phyloP scores from a whole-genome alignment of 2,797 vertebrate genomes.

The Ctenopoma multispine region DNA sequence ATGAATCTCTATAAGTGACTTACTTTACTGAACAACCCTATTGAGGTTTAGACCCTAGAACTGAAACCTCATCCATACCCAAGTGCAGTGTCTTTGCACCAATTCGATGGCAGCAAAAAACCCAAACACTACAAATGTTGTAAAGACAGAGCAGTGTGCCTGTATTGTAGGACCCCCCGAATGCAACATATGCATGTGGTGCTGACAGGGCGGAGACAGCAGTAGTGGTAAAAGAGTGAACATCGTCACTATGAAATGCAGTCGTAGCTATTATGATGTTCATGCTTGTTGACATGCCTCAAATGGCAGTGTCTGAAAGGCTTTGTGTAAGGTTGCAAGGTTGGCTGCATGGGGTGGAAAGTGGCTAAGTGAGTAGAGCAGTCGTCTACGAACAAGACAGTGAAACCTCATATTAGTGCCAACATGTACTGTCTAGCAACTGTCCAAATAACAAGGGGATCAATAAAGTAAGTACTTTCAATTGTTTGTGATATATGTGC shows the following conservation, averaged over 20 bases:
- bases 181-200: constrained; percentile 2
- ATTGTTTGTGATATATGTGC: neutral
- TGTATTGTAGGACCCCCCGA: constrained; percentile 21
- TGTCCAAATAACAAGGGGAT: no score
- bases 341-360: no score
- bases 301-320: constrained; percentile 3
- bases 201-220: constrained; percentile 17
- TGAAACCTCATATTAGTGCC: no score
- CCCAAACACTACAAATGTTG: neutral
- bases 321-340: neutral
- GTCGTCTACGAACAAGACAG: no score
- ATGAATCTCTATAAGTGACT: no score
- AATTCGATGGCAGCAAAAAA: neutral
- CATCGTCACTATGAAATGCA: constrained; percentile 25
- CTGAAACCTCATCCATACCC: no score
- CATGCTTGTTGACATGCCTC: constrained; percentile 17
- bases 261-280: constrained; percentile 12
- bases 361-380: no score
- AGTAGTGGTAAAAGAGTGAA: constrained; percentile 15
- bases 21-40: no score
- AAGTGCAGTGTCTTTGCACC: no score
- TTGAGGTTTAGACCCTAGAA: no score
- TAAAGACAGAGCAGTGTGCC: constrained; percentile 16
- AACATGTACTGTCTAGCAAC: no score
- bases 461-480: neutral